Evolutionary conservation across 2,888 invertebrate genomes (phyloP), one percentile per base, ranked within the genome.

Genomic region (Melanophora roralis): DNA sequence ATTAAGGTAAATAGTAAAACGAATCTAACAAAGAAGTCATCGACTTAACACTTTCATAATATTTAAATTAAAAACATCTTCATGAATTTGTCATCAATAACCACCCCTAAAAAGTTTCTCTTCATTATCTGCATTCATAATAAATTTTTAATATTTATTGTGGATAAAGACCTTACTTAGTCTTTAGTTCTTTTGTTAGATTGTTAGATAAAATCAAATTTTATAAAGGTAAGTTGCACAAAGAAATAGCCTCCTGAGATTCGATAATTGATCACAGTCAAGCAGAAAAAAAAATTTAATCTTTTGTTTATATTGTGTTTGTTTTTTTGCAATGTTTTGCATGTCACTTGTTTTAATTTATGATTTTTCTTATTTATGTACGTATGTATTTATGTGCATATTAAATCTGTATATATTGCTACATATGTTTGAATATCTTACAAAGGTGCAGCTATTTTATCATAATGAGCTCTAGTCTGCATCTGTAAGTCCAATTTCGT

Each of bases 1-100:
- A 97, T 96, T 80, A 98, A 98, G 97, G 98, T 98, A 93, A 90
- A 86, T 86, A 72, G 72, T 71, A 67, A 67, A 27, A 3, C 32
- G 34, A 74, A 69, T 65, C 62, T 47, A 59, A n/a, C n/a, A n/a
- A 62, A 36, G 8, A 11, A 11, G 68, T 73, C 72, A 73, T 36
- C 73, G 73, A 73, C 49, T 68, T 73, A 73, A 72, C 34, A 64
- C 27, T 64, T 72, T 21, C 32, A 55, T 27, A 27, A 69, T 47
- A 68, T 59, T 69, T 51, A 27, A 27, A 77, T 69, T 81, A 77
- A 65, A 55, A 49, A 51, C 14, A 59, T 76, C 69, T 72, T 36
- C 40, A 60, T 69, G 65, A 3, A 3, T 27, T 27, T 62, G 47
- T 23, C 49, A 64, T 68, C 53, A 79, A 69, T 71, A 62, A 71